Conservation (phyloP, 2,113 vertebrate genomes). For the Carassius auratus region DNA sequence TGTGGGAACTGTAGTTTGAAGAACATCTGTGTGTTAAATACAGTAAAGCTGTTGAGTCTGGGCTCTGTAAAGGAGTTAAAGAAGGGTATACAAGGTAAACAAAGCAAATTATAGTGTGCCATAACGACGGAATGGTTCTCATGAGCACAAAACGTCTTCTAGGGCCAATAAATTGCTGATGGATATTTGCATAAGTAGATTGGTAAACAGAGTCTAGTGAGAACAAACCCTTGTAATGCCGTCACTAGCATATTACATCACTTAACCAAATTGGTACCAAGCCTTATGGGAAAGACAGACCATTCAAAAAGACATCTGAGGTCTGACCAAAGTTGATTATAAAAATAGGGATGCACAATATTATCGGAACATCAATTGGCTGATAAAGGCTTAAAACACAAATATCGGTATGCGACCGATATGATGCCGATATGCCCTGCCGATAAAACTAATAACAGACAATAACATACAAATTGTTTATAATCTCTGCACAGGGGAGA, state of each 20-base stretch:
- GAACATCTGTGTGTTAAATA: slow-evolving; percentile 25
- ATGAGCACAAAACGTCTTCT: neutral
- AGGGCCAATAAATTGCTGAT: neutral
- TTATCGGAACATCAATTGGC: no score
- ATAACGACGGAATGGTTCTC: neutral
- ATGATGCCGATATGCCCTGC: no score
- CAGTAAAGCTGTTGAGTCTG: neutral
- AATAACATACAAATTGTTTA: no score
- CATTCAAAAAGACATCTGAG: neutral
- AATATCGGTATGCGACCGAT: no score
- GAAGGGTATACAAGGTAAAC: neutral
- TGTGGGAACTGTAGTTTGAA: slow-evolving; percentile 35
- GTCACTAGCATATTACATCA: neutral
- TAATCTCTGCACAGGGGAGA: no score
- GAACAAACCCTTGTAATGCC: neutral
- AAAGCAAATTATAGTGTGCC: neutral
- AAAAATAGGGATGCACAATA: no score
- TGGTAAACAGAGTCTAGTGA: neutral
- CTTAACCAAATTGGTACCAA: neutral
- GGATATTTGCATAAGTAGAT: neutral
- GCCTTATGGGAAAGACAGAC: neutral
- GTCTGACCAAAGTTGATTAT: neutral
- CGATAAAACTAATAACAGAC: no score
- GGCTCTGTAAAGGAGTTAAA: neutral
- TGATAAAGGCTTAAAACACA: no score